phyloP scores from a whole-genome alignment of 2,888 invertebrate genomes.

The Torymus texanus region DNA sequence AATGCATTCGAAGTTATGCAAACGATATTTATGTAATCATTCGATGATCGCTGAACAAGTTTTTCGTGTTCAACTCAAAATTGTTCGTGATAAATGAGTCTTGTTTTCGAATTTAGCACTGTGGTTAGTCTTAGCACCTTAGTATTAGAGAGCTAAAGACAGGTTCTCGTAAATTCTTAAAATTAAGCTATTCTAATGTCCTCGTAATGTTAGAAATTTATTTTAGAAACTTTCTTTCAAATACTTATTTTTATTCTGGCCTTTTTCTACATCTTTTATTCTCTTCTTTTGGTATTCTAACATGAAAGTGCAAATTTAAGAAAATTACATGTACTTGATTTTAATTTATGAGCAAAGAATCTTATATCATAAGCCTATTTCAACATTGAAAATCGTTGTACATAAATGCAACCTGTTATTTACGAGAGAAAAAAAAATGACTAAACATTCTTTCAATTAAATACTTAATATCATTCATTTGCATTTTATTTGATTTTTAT shows the following conservation, averaged over 20 bases:
- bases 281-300: no score
- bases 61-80: constrained; percentile 2
- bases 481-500: no score
- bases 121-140: neutral
- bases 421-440: neutral
- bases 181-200: constrained; percentile 2
- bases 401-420: neutral
- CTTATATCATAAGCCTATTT: no score
- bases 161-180: constrained; percentile 9
- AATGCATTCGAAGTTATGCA: constrained; percentile 22
- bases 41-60: neutral
- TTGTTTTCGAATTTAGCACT: neutral
- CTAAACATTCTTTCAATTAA: no score
- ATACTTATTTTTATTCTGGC: no score
- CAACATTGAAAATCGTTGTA: no score
- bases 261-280: no score
- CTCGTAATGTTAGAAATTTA: neutral
- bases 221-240: neutral
- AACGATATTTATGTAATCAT: constrained; percentile 9
- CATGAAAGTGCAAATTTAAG: no score
- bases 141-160: neutral
- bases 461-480: no score
- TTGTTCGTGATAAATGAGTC: constrained; percentile 7
- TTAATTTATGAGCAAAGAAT: no score
- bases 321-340: no score